Evolutionary conservation across 2,888 invertebrate genomes (phyloP).

Genomic region (Rhingia campestris): DNA sequence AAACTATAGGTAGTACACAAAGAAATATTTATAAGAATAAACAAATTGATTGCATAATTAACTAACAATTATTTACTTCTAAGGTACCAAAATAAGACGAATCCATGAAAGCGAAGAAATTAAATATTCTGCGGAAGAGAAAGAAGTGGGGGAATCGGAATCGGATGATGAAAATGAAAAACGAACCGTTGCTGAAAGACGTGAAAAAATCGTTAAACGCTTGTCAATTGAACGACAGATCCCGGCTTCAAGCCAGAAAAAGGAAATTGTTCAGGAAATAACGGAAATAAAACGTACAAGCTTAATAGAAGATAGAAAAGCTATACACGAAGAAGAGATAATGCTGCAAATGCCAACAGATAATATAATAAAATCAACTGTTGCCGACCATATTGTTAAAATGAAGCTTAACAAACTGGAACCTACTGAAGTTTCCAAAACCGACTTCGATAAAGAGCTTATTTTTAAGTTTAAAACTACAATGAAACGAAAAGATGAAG

Average conservation of each 20-base stretch:
- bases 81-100: constrained; percentile 82
- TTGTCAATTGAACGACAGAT: constrained; percentile 87
- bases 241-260: constrained; percentile 89
- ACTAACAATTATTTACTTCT: constrained; percentile 11
- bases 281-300: constrained; percentile 88
- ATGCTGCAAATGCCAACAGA: constrained; percentile 82
- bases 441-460: constrained; percentile 82
- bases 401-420: constrained; percentile 82
- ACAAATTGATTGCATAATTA: background rate
- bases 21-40: background rate
- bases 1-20: background rate
- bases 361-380: constrained; percentile 81
- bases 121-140: constrained; percentile 92
- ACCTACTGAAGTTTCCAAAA: constrained; percentile 80
- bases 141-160: constrained; percentile 87
- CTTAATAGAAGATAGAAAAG: constrained; percentile 82
- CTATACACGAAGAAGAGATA: constrained; percentile 83
- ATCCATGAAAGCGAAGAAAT: constrained; percentile 86
- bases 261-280: constrained; percentile 89
- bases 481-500: constrained; percentile 79
- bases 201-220: constrained; percentile 89
- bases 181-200: constrained; percentile 89
- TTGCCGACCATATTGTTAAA: constrained; percentile 82
- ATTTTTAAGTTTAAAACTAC: constrained; percentile 82
- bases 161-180: constrained; percentile 87